These are phyloP conservation scores for Drosophila insularis DNA, from an alignment of 1,140 invertebrate species.

Conservation along the genomic window DNA sequence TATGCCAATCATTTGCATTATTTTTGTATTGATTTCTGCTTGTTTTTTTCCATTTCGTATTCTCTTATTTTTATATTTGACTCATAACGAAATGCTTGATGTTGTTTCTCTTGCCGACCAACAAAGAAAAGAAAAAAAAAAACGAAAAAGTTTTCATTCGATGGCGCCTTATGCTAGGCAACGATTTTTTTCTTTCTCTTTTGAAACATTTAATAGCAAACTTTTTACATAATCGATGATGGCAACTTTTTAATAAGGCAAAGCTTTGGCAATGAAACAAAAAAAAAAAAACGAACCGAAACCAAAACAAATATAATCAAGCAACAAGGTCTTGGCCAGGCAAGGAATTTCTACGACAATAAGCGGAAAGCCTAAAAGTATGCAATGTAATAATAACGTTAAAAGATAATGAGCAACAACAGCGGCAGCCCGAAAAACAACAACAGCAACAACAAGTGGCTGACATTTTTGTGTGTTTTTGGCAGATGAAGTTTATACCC, in stretches of 20 bases:
- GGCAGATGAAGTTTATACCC: slow-evolving; percentile 12
- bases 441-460: slow-evolving; percentile 49
- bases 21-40: slow-evolving; percentile 1
- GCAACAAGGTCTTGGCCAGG: slow-evolving; percentile 34
- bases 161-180: slow-evolving; percentile 15
- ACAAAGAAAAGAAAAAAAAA: neutral
- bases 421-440: slow-evolving; percentile 26
- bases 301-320: slow-evolving; percentile 62
- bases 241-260: slow-evolving; percentile 73
- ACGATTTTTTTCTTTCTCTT: slow-evolving; percentile 11
- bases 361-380: slow-evolving; percentile 45
- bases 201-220: slow-evolving; percentile 44
- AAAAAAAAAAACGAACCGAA: slow-evolving; percentile 22
- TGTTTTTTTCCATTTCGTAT: neutral
- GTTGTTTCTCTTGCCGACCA: neutral
- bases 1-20: neutral
- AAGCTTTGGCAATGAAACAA: slow-evolving; percentile 35
- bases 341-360: slow-evolving; percentile 37
- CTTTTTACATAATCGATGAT: slow-evolving; percentile 56
- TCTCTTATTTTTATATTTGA: neutral
- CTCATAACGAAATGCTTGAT: slow-evolving; percentile 4
- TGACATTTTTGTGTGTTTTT: slow-evolving; percentile 28
- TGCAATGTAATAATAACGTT: slow-evolving; percentile 74
- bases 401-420: slow-evolving; percentile 66
- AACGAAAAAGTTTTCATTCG: neutral